Base-by-base conservation (phyloP, 2,113 vertebrate genomes). In the Seriola quinqueradiata region DNA sequence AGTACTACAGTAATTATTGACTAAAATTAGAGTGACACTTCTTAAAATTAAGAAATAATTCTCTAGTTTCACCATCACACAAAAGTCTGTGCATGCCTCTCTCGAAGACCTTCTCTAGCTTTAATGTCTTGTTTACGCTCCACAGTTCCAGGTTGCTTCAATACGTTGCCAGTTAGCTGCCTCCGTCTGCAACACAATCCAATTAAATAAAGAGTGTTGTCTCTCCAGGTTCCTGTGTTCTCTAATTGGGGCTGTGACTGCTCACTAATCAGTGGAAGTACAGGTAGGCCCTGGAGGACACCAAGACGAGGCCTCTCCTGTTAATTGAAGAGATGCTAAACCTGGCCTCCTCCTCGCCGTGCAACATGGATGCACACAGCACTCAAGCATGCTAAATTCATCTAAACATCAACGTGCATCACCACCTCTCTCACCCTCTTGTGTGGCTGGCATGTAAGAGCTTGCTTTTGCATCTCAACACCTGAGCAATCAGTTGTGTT, bases 181-280 rank as follows among this genome's bases (percentile, higher is more conserved):
- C 86, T 72, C 83, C 64, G 68, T 81, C 92, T 90, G 92, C 93
- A 92, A 93, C 90, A 89, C 89, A 94, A 91, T 91, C 93, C 94
- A 95, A 95, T 95, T 94, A 95, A 93, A 93, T 87, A 93, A 89
- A 87, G 89, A 91, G 89, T 93, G 91, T 94, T 91, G 92, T 93
- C 91, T 93, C 89, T 90, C 87, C 88, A 87, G 90, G 91, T 91
- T 95, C 87, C 88, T 92, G 87, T 91, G 92, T 90, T 92, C 92
- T 92, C 90, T 95, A 95, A 95, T 95, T 95, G 94, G 94, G 93
- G 90, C 93, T 93, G 93, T 93, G 94, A 95, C 94, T 94, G 93
- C 90, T 92, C 92, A 92, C 92, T 95, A 95, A 95, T 93, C 90
- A 91, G 91, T 63, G 44, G 80, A 80, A 86, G 92, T 87, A 92